These are phyloP conservation scores for Toxotes lorentzi DNA, from an alignment of 2,797 vertebrate genomes.

Conservation along the genomic window DNA sequence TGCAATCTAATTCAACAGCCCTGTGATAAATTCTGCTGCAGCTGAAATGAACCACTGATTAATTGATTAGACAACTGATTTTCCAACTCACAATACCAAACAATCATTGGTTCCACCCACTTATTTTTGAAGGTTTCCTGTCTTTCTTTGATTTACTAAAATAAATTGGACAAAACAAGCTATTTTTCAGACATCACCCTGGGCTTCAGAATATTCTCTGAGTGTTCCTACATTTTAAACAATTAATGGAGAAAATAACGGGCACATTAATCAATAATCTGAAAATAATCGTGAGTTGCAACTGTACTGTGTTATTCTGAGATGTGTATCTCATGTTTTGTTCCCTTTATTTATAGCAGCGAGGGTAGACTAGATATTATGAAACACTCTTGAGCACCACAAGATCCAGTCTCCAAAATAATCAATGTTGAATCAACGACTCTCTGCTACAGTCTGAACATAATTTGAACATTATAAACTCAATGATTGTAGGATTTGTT, in stretches of 20 bases:
- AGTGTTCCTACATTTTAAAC: background rate
- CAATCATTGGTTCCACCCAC: background rate
- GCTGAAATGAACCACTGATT: background rate
- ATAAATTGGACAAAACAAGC: background rate
- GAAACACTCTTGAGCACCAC: background rate
- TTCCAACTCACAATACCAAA: background rate
- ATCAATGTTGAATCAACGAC: background rate
- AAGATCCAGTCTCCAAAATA: background rate
- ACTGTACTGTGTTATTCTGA: background rate
- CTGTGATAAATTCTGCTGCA: background rate
- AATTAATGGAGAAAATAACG: background rate
- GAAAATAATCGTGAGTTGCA: background rate
- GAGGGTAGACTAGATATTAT: background rate
- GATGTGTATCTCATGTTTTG: background rate
- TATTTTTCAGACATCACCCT: too few species aligned
- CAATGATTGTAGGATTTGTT: background rate
- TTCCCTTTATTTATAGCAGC: background rate
- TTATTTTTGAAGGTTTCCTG: background rate
- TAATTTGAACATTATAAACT: background rate
- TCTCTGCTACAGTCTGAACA: background rate
- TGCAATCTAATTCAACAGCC: background rate
- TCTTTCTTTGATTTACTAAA: background rate
- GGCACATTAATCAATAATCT: background rate
- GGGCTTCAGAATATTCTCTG: too few species aligned
- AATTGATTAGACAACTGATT: background rate